Evolutionary conservation across 2,797 vertebrate species (phyloP).

Genomic region (Rhincodon typus): DNA sequence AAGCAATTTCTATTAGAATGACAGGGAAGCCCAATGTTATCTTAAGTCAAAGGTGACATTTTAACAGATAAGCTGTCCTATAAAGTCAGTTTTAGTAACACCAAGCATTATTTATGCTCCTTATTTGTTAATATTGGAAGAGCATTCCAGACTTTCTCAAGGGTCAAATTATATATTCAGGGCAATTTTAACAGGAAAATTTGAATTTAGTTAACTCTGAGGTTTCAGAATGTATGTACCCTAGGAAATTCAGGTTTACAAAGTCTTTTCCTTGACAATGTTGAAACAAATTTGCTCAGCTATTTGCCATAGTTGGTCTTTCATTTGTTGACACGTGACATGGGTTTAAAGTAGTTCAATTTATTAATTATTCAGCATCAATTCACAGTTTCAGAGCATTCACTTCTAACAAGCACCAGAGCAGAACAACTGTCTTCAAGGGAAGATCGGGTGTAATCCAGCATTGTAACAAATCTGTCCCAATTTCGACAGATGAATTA

Average conservation of each 20-base stretch:
- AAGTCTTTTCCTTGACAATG: not conserved
- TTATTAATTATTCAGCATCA: not conserved
- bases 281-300: not conserved
- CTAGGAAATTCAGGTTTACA: not conserved
- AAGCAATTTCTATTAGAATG: not conserved
- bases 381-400: not conserved
- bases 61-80: too few species aligned
- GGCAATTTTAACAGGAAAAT: not conserved
- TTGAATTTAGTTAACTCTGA: not conserved
- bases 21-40: not conserved
- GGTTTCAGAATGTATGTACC: not conserved
- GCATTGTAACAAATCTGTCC: not conserved
- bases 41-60: too few species aligned
- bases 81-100: too few species aligned
- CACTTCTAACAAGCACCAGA: not conserved
- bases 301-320: not conserved
- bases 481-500: not conserved
- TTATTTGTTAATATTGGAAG: not conserved
- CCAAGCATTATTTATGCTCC: not conserved
- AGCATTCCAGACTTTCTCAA: not conserved
- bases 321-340: not conserved
- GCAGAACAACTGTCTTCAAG: not conserved
- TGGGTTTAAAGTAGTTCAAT: not conserved
- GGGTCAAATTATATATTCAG: not conserved
- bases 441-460: not conserved